Evolutionary conservation across 1,140 invertebrate species (phyloP), one percentile per base, ranked within the genome.

Genomic region (Triops cancriformis): DNA sequence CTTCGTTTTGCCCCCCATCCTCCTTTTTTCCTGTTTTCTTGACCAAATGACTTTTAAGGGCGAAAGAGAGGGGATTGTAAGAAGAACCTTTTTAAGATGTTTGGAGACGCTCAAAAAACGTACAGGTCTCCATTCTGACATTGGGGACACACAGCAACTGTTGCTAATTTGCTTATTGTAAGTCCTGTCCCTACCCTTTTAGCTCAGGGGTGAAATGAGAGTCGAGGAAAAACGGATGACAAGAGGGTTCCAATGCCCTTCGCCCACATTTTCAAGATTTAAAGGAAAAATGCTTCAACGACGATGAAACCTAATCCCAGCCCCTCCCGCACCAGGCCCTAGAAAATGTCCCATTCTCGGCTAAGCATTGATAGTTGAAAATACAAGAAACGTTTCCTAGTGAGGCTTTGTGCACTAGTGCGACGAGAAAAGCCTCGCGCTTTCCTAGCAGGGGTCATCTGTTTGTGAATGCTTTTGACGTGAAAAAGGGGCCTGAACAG

Each of bases 91-190:
- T 64, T 64, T 64, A 64, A 64, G 51, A 64, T 64, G 14, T 64
- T 64, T 64, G 14, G 51, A 5, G 51, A 0, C 51, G 18, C n/a
- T 23, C 51, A 64, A 14, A 64, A 64, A 64, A 64, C 14, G 23
- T n/a, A 23, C 51, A 23, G 51, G 51, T 64, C 51, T 18, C 18
- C 14, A 23, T n/a, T n/a, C n/a, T n/a, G n/a, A n/a, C n/a, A n/a
- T 64, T 7, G 51, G 51, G 23, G 18, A 64, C 51, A 64, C 31
- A 37, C 31, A 64, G 51, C 14, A 64, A 64, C 51, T 64, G 51
- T 64, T 64, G 51, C 51, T 64, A 64, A 64, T 64, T 64, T 64
- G 51, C 51, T 64, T 64, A 64, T 23, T 64, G 51, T 64, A 64
- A 64, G 51, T 64, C n/a, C 43, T n/a, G 7, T 2, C 14, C 23